A percentile compares a stretch with the other conserved stretches of the same genome.
Evolutionary conservation across 2,113 vertebrate species (phyloP).

Genomic region (Myrmophylax atrothorax): DNA sequence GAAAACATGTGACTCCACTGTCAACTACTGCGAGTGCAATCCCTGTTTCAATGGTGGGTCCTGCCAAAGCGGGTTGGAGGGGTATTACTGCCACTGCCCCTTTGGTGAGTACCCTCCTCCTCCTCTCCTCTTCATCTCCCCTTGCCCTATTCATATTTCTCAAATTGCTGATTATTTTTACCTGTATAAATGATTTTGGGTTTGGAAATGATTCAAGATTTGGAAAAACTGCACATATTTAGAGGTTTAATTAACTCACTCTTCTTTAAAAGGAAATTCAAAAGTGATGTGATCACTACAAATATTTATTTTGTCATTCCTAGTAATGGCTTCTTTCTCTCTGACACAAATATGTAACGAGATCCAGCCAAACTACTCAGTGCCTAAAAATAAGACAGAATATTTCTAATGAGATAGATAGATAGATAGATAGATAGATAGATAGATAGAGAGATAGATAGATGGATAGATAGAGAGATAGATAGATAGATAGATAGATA

Average conservation of each 20-base stretch:
- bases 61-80: conserved; percentile 92
- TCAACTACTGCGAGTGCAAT: conserved; percentile 98
- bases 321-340: background rate
- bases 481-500: background rate
- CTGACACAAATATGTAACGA: background rate
- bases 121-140: background rate
- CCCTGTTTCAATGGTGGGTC: conserved; percentile 98
- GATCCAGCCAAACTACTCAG: background rate
- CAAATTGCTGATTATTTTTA: background rate
- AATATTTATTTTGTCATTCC: background rate
- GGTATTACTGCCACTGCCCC: conserved; percentile 95
- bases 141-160: background rate
- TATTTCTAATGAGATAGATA: background rate
- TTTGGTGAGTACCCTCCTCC: conserved; percentile 86
- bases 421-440: background rate
- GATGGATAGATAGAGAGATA: background rate
- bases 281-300: background rate
- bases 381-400: background rate
- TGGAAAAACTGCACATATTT: background rate
- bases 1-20: conserved; percentile 90
- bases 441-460: background rate
- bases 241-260: background rate
- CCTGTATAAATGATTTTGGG: background rate
- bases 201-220: background rate
- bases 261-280: background rate